Evolutionary conservation across 2,113 vertebrate species (phyloP).

Genomic region (Etheostoma spectabile): DNA sequence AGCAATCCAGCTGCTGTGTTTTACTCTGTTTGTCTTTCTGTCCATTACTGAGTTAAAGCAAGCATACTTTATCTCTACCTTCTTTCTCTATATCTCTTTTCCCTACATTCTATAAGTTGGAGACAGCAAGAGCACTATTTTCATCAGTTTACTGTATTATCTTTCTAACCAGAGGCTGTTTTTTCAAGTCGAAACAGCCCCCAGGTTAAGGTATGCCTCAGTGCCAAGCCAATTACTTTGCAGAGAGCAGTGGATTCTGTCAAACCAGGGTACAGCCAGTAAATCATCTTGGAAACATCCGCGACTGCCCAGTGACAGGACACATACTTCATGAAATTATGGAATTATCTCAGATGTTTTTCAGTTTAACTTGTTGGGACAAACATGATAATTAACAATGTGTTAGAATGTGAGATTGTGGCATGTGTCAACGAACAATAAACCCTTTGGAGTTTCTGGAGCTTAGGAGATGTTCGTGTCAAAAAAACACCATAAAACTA

Average conservation of each 20-base stretch:
- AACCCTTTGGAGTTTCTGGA: background rate
- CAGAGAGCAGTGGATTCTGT: conserved; percentile 39
- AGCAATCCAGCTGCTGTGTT: conserved; percentile 7
- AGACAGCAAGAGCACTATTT: conserved; percentile 21
- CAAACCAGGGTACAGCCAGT: conserved; percentile 21
- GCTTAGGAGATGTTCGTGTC: background rate
- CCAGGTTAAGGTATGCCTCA: conserved; percentile 25
- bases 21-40: conserved; percentile 1
- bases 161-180: conserved; percentile 39
- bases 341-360: conserved; percentile 10
- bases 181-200: conserved; percentile 41
- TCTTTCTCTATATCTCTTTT: background rate
- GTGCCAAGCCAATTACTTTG: conserved; percentile 43
- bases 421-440: background rate
- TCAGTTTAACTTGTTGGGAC: background rate
- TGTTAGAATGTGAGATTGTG: background rate
- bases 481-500: background rate
- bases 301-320: background rate
- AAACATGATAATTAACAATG: background rate
- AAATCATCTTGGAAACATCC: conserved; percentile 31
- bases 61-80: background rate
- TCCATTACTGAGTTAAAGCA: background rate
- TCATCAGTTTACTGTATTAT: conserved; percentile 32
- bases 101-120: background rate
- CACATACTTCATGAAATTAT: conserved; percentile 3